Percentiles rank a stretch among this genome's conserved stretches.
phyloP scores from a whole-genome alignment of 1,140 invertebrate species.

The Pogonognathellus flavescens region DNA sequence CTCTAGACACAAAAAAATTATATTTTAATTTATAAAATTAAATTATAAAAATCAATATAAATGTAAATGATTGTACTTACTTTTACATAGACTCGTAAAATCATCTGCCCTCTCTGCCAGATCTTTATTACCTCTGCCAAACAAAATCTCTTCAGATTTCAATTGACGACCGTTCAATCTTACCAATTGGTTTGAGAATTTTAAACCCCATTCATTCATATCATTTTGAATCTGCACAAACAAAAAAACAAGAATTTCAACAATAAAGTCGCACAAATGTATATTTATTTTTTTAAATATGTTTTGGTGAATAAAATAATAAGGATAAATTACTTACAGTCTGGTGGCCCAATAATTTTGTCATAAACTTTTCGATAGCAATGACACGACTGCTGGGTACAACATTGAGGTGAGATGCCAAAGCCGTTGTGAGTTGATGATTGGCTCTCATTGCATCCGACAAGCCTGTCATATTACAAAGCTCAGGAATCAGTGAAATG shows the following conservation, averaged over 20 bases:
- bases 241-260: too few species aligned
- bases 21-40: not conserved
- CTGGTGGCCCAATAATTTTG: not conserved
- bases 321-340: slow-evolving; percentile 21
- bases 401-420: slow-evolving; percentile 69
- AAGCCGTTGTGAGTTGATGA: slow-evolving; percentile 67
- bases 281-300: too few species aligned
- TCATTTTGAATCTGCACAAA: not conserved
- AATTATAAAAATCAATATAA: not conserved
- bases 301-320: too few species aligned
- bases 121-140: not conserved
- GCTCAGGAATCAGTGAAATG: slow-evolving; percentile 69
- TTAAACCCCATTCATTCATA: not conserved
- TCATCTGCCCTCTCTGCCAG: slow-evolving; percentile 9
- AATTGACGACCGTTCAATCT: not conserved
- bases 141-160: not conserved
- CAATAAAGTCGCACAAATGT: too few species aligned
- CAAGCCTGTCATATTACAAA: slow-evolving; percentile 70
- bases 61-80: not conserved
- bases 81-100: slow-evolving; percentile 3
- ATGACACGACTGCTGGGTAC: slow-evolving; percentile 69
- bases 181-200: not conserved
- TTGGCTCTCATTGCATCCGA: slow-evolving; percentile 67
- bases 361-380: slow-evolving; percentile 63
- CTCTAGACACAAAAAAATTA: slow-evolving; percentile 67